phyloP scores from a whole-genome alignment of 2,888 invertebrate genomes.

The Sericinus montela region DNA sequence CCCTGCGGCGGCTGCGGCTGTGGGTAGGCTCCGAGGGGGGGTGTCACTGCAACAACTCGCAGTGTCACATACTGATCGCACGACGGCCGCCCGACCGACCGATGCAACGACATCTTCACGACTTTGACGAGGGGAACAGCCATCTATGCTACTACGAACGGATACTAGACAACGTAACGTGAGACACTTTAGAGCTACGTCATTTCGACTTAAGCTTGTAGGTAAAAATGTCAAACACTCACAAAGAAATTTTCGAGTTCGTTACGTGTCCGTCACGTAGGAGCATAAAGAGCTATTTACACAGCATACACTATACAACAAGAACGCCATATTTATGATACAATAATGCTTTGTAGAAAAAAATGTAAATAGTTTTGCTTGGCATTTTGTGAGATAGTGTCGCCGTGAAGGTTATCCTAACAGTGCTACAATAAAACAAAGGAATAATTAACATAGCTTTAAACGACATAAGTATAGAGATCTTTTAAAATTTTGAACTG shows the following conservation, averaged over 20 bases:
- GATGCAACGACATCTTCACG: slow-evolving; percentile 21
- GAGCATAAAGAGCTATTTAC: neutral
- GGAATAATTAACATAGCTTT: slow-evolving; percentile 2
- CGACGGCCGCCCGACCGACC: slow-evolving; percentile 21
- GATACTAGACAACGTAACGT: neutral
- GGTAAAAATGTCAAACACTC: too few species aligned
- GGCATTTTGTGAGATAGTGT: slow-evolving; percentile 8
- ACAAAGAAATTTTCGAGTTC: neutral
- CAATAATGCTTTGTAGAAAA: neutral
- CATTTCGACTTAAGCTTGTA: too few species aligned
- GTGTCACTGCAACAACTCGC: slow-evolving; percentile 72
- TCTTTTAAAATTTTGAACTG: too few species aligned
- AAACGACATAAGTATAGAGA: neutral
- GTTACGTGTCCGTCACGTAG: neutral
- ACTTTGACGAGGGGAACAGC: slow-evolving; percentile 20
- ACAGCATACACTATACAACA: slow-evolving; percentile 15
- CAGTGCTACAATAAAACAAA: slow-evolving; percentile 7
- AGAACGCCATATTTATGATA: slow-evolving; percentile 1
- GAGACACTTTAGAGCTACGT: too few species aligned
- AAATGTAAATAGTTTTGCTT: neutral
- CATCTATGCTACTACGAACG: neutral
- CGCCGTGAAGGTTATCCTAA: slow-evolving; percentile 2
- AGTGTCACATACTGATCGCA: slow-evolving; percentile 27
- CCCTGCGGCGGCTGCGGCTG: slow-evolving; percentile 80
- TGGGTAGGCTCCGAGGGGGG: slow-evolving; percentile 78